Evolutionary conservation across 2,113 vertebrate genomes (phyloP), one percentile per base, ranked within the genome.

Genomic region (Trematocara nigrifrons): DNA sequence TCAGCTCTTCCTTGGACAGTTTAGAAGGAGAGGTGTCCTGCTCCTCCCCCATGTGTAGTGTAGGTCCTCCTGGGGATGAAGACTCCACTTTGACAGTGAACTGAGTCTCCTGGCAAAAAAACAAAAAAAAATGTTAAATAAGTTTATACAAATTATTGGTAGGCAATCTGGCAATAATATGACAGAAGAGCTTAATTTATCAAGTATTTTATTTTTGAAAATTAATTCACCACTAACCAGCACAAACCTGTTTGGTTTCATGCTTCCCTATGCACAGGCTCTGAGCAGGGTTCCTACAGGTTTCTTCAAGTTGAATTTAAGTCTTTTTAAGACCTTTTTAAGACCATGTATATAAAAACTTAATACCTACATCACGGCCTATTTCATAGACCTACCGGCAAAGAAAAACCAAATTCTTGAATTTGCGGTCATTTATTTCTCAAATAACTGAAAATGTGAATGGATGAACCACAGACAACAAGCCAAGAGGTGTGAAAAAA

Each of bases 1-100:
- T 99, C 90, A 99, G 90, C 95, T 99, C 99, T 91, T 99, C 98
- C 91, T 99, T 99, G 54, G 99, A 99, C 47, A 99, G 97, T 90
- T 99, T 99, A 90, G 99, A 99, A 56, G 98, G 98, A 35, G 98
- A 99, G 12, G 96, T 94, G 84, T 99, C 99, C 94, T 98, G 97
- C 33, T 99, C 99, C 35, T 99, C 98, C 35, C 95, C 97, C 82
- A 97, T 94, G 45, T 97, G 92, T 12, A 97, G 96, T 3, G 86
- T 8, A 61, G 94, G 94, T 85, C 97, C 95, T 82, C 97, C 91
- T 35, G 97, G 93, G 71, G 98, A 97, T 3, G 96, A 95, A 54
- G 97, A 96, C 92, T 99, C 97, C 53, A 93, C 91, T 89, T 97
- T 97, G 96, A 98, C 97, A 95, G 92, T 96, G 96, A 97, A 99